Conservation (phyloP, 2,888 invertebrate genomes). For the Lamellibrachia columna region DNA sequence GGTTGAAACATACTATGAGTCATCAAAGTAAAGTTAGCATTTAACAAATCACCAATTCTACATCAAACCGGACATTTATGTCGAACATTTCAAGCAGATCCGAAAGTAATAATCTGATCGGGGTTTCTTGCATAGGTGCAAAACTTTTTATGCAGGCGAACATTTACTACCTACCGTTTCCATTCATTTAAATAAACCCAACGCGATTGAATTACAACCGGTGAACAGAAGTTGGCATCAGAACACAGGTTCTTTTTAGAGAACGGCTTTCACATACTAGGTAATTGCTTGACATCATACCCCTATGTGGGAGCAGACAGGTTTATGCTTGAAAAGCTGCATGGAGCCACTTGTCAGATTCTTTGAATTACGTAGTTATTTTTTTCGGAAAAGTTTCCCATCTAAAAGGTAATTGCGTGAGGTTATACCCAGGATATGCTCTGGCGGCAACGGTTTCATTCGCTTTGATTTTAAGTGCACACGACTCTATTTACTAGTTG, state of each 20-base stretch:
- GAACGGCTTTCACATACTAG: neutral
- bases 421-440: neutral
- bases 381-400: neutral
- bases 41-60: neutral
- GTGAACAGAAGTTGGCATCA: neutral
- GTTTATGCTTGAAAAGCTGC: neutral
- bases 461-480: constrained; percentile 12
- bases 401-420: neutral
- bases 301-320: neutral
- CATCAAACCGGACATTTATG: neutral
- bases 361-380: neutral
- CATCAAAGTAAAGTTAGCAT: neutral
- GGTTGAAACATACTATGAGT: neutral
- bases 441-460: neutral
- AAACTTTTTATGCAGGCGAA: neutral
- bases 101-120: neutral
- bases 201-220: neutral
- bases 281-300: neutral
- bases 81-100: neutral
- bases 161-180: neutral
- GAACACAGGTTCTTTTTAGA: neutral
- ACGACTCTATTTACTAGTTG: constrained; percentile 1
- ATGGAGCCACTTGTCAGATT: constrained; percentile 8
- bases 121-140: neutral
- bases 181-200: neutral